Base-by-base conservation (phyloP, 92 coral and sea anemone species). In the Muricea muricata region DNA sequence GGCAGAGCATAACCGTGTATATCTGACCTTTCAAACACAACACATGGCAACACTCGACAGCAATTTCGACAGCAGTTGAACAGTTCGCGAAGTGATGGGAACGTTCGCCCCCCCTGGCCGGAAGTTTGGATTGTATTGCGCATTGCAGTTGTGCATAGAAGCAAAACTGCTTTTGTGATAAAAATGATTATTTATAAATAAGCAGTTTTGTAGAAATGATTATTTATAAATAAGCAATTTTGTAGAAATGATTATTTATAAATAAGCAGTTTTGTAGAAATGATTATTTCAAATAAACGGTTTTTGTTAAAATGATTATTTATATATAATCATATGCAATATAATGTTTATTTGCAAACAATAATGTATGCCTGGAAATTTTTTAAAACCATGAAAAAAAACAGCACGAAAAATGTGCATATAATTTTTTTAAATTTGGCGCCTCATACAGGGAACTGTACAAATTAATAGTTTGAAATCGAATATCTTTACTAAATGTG, bases 51-150 rank as follows among this genome's bases (percentile, higher is more conserved):
- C n/a, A n/a, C n/a, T n/a, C n/a, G n/a, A n/a, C n/a, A n/a, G n/a
- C n/a, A n/a, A n/a, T n/a, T n/a, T n/a, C n/a, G n/a, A n/a, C n/a
- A n/a, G n/a, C n/a, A n/a, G n/a, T n/a, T n/a, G n/a, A n/a, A n/a
- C n/a, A n/a, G n/a, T n/a, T n/a, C 3, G 20, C n/a, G 18, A 11
- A 60, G 28, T 25, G 68, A 35, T 35, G 68, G 68, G 70, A 63
- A 63, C 2, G 15, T 3, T 39, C 70, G n/a, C 70, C 4, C 70
- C 70, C 70, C 70, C 70, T 8, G 70, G 70, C 70, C 21, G 70
- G 70, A 63, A 63, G 70, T 63, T 63, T 28, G 68, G 70, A 52
- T 31, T 63, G 70, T 39, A 63, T 63, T 25, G 70, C 35, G 35
- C 70, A 63, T 63, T 25, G 70, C 28, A 63, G 40, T 25, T 63